These are phyloP conservation scores for Ophion costatus DNA, from an alignment of 2,888 invertebrate genomes.

Conservation along the genomic window DNA sequence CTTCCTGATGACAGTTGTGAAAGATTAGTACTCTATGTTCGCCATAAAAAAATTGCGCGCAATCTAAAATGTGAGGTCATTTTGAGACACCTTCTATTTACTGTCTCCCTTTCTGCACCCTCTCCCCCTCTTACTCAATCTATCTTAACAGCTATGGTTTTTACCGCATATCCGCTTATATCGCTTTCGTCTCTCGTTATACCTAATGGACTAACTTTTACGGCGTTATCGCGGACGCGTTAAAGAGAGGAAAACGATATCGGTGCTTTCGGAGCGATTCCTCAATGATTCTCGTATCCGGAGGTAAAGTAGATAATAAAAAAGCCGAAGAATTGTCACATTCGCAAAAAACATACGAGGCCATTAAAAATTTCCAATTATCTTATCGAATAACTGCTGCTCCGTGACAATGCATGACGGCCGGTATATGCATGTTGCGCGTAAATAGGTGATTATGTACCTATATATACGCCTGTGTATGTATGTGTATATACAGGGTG, in stretches of 20 bases:
- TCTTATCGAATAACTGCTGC: constrained; percentile 38
- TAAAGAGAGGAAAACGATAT: constrained; percentile 47
- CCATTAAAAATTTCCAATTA: constrained; percentile 53
- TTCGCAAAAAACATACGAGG: constrained; percentile 31
- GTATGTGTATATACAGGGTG: too few species aligned
- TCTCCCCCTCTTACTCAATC: constrained; percentile 15
- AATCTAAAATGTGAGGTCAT: too few species aligned
- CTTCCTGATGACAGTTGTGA: too few species aligned
- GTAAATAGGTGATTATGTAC: neutral
- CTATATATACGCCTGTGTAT: too few species aligned
- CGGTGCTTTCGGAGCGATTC: constrained; percentile 56
- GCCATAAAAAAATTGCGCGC: too few species aligned
- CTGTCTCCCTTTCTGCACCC: too few species aligned
- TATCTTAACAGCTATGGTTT: constrained; percentile 9
- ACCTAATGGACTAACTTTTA: constrained; percentile 53
- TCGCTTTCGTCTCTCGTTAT: constrained; percentile 44
- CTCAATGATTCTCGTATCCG: constrained; percentile 49
- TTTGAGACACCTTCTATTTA: too few species aligned
- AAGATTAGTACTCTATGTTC: too few species aligned
- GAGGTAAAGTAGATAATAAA: constrained; percentile 29
- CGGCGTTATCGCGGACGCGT: constrained; percentile 42
- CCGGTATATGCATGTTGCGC: neutral
- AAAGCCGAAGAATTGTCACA: constrained; percentile 15
- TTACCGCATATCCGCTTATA: neutral
- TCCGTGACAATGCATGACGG: constrained; percentile 19